Evolutionary conservation across 1,140 invertebrate genomes (phyloP).

Genomic region (Sminthurides bifidus): DNA sequence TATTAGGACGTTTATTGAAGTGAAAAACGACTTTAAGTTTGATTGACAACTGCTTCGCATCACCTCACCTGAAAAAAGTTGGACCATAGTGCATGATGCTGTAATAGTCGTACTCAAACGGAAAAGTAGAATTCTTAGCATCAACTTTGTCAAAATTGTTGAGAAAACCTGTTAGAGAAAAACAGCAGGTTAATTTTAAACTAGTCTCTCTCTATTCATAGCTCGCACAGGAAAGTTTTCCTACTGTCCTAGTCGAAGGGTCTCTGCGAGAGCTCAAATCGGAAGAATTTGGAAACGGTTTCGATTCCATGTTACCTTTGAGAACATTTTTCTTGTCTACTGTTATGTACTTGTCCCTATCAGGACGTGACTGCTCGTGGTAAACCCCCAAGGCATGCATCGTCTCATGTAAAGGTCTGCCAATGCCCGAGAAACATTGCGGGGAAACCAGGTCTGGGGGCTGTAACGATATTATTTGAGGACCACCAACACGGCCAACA

Average conservation of each 20-base stretch:
- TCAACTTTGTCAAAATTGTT: conserved; percentile 51
- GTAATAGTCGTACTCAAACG: conserved; percentile 56
- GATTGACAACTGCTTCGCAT: not conserved
- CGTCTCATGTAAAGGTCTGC: conserved; percentile 50
- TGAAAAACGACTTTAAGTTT: not conserved
- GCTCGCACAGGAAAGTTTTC: not conserved
- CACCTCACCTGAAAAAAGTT: conserved; percentile 42
- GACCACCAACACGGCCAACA: conserved; percentile 44
- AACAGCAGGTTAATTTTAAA: not conserved
- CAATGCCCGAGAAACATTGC: conserved; percentile 49
- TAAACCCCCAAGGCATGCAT: conserved; percentile 52
- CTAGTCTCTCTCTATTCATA: no score
- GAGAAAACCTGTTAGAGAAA: conserved; percentile 41
- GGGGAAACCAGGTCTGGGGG: conserved; percentile 45
- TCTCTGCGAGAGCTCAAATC: not conserved
- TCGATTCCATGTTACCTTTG: conserved; percentile 16
- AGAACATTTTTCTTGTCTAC: conserved; percentile 29
- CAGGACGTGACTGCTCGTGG: conserved; percentile 51
- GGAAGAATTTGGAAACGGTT: not conserved
- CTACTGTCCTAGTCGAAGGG: not conserved
- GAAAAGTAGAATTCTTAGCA: conserved; percentile 47
- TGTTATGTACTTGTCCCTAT: conserved; percentile 33
- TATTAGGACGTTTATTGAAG: no score
- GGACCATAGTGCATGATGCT: conserved; percentile 62
- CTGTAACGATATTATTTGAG: conserved; percentile 52